These are phyloP conservation scores for Drosophila watanabei DNA, from an alignment of 1,140 invertebrate genomes.

Conservation along the genomic window DNA sequence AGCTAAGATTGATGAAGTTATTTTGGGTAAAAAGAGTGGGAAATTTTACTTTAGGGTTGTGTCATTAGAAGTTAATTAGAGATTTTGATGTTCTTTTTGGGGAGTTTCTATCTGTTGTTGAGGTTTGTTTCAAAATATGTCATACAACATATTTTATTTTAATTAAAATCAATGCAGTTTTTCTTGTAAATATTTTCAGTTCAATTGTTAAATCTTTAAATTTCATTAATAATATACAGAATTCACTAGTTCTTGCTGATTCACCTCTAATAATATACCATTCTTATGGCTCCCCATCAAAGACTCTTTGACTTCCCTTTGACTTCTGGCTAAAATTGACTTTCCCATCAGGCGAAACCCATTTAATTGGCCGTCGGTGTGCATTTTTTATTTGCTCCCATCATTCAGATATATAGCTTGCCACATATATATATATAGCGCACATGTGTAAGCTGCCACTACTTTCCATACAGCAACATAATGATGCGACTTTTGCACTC, in stretches of 20 bases:
- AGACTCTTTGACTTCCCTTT: too few species aligned
- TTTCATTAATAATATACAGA: not conserved
- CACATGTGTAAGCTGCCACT: constrained; percentile 49
- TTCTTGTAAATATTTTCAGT: not conserved
- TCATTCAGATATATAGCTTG: constrained; percentile 15
- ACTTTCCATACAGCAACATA: constrained; percentile 58
- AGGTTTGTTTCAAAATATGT: not conserved
- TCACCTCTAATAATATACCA: not conserved
- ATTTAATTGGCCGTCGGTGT: constrained; percentile 47
- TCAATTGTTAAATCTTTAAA: not conserved
- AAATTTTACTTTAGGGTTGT: not conserved
- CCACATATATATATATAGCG: constrained; percentile 1
- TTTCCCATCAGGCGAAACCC: constrained; percentile 4
- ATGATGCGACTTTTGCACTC: constrained; percentile 82
- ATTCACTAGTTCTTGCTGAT: too few species aligned
- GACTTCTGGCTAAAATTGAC: constrained; percentile 10
- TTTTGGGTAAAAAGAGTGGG: not conserved
- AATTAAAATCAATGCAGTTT: not conserved
- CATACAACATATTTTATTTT: not conserved
- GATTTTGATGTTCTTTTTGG: not conserved
- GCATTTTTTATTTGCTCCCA: constrained; percentile 5
- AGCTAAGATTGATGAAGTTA: constrained; percentile 11
- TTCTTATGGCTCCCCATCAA: too few species aligned
- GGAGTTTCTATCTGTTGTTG: not conserved
- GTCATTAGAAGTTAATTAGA: not conserved